Evolutionary conservation across 2,113 vertebrate species (phyloP).

Genomic region (Tringa solitaria): DNA sequence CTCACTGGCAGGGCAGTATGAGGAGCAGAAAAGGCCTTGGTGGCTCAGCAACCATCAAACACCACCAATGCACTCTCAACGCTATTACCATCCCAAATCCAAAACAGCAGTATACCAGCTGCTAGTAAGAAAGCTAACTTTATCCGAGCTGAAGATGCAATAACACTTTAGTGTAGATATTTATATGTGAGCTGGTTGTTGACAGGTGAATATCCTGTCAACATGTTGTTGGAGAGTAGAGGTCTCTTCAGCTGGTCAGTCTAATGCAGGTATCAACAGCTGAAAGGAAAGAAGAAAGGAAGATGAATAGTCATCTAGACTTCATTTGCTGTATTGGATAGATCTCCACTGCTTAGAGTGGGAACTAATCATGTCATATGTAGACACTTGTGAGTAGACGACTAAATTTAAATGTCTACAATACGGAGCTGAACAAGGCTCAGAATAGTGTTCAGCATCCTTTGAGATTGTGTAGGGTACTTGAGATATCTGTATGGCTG

Average conservation of each 20-base stretch:
- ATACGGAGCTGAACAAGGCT: neutral
- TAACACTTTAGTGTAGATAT: neutral
- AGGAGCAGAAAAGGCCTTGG: neutral
- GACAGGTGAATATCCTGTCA: neutral
- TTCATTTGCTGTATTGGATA: neutral
- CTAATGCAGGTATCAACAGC: neutral
- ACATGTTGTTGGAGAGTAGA: neutral
- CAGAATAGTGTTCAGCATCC: neutral
- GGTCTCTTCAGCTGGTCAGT: neutral
- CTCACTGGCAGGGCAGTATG: neutral
- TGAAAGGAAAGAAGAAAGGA: too few relatives aligned
- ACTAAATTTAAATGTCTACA: neutral
- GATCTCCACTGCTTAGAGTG: neutral
- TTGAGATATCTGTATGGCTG: neutral
- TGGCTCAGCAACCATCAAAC: neutral
- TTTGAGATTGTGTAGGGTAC: neutral
- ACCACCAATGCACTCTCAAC: neutral
- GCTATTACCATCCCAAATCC: too few relatives aligned
- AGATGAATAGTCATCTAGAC: neutral
- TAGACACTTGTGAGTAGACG: neutral
- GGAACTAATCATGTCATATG: neutral
- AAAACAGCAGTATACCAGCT: too few relatives aligned
- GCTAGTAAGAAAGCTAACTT: too few relatives aligned
- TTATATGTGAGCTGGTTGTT: neutral
- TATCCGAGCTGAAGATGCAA: too few relatives aligned